Evolutionary conservation across 1,140 invertebrate genomes (phyloP).

Genomic region (Triops cancriformis): DNA sequence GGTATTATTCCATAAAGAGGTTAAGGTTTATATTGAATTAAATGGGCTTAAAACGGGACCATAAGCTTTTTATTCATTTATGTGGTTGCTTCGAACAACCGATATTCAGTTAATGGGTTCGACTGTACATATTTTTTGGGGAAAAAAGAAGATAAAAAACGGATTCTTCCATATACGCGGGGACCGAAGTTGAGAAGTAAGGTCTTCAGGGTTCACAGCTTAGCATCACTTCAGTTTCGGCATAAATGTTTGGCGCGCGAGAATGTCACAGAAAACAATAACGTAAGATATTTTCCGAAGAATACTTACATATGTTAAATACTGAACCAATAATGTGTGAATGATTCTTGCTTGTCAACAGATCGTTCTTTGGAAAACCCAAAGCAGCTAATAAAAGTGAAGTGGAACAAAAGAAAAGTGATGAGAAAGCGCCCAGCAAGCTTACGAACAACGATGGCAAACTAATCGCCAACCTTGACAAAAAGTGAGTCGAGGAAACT

Average conservation of each 20-base stretch:
- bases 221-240: background rate
- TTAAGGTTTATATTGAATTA: no score
- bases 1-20: no score
- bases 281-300: background rate
- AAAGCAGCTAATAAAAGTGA: conserved; percentile 23
- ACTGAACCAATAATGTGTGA: background rate
- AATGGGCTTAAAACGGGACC: no score
- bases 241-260: background rate
- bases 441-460: conserved; percentile 7
- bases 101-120: no score
- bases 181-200: background rate
- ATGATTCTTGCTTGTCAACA: background rate
- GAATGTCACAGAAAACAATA: conserved; percentile 15
- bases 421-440: conserved; percentile 19
- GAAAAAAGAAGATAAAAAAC: no score
- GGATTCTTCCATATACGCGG: no score
- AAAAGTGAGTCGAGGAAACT: background rate
- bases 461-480: conserved; percentile 2
- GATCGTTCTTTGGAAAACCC: background rate
- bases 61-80: no score
- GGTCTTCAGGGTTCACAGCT: background rate
- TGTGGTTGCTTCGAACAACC: no score
- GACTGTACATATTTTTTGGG: no score
- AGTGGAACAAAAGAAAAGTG: conserved; percentile 16
- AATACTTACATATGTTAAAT: background rate